Base-by-base conservation (phyloP, 2,113 vertebrate genomes). In the Saccopteryx leptura region DNA sequence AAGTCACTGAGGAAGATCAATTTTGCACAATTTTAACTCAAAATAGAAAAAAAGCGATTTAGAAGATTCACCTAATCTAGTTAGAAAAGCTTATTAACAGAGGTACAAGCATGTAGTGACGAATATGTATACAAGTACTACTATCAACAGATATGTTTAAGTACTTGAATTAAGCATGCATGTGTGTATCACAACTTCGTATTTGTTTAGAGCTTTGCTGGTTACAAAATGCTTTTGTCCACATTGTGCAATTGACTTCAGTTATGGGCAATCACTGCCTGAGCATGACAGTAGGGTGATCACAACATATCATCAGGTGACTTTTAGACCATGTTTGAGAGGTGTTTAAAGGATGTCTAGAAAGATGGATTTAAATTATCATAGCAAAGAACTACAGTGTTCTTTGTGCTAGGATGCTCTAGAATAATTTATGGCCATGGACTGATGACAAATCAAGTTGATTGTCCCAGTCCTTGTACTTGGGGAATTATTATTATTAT, bases 1-100 rank as follows among this genome's bases (percentile, higher is more conserved):
- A 93, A 88, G 15, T 71, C 12, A 78, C 54, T 21, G 39, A 91
- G 46, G 48, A 88, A 93, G 68, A 93, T 95, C 82, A 94, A 46
- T 93, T 94, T 94, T 90, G 46, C 39, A 79, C 60, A 84, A 76
- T 71, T 95, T 90, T 54, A 80, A 84, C 58, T 94, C 65, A 87
- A 92, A 97, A 84, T 46, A 69, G 28, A 84, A 96, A 84, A 96
- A 81, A 79, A 23, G n/a, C 69, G 26, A 28, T 75, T 96, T 94
- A 69, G 79, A 94, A 91, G 48, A 72, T 82, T 96, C 92, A 84
- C n/a, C 61, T 92, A 86, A 82, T 39, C 9, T 75, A 65, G 52
- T 92, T 39, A 78, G 74, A 69, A 79, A 93, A 83, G 28, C 19
- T 82, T 69, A 54, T 48, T 74, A 80, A 82, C 58, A 89, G 50